Base-by-base conservation (phyloP, 1,140 invertebrate species). In the Drosophila lowei region DNA sequence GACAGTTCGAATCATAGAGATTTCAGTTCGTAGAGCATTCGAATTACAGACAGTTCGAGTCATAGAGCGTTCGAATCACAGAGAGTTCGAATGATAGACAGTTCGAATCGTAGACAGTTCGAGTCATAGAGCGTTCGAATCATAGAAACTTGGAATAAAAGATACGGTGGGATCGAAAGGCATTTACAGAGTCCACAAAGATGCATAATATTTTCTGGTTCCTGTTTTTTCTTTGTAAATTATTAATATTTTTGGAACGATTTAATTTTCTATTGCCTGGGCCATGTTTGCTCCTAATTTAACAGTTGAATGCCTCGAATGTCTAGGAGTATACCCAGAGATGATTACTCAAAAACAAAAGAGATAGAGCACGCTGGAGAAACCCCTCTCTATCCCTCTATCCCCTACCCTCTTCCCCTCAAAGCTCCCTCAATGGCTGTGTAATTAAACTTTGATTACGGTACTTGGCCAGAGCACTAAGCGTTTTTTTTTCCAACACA, bases 381-480 rank as follows among this genome's bases (percentile, higher is more conserved):
- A 48, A 60, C 54, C 65, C 50, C 57, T 42, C 56, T 38, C 48
- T 42, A 8, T 52, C 54, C 68, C 50, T 48, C 57, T 42, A 46
- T 28, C 48, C 41, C 15, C 47, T 2, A 47, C 47, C 54, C 42
- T 25, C 42, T 43, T 47, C 62, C 63, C 30, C 47, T 53, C 63
- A 44, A 44, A 55, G 59, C 49, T 49, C 30, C 79, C 78, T 81
- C 81, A 88, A 81, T 88, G 83, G 78, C 74, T 74, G 71, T 78
- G 83, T 86, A 86, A 86, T 86, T 86, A 86, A 88, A 86, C 81
- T 86, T 88, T 86, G 81, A 86, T 86, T 86, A 86, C 81, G 81
- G 83, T 86, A 86, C 81, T 86, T 88, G 86, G 77, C 77, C 77
- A 81, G 52, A 59, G 73, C 68, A 78, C 77, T 81, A 81, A 88